These are phyloP conservation scores for Spinibarbus caldwelli DNA, from an alignment of 2,797 vertebrate genomes.

Conservation along the genomic window DNA sequence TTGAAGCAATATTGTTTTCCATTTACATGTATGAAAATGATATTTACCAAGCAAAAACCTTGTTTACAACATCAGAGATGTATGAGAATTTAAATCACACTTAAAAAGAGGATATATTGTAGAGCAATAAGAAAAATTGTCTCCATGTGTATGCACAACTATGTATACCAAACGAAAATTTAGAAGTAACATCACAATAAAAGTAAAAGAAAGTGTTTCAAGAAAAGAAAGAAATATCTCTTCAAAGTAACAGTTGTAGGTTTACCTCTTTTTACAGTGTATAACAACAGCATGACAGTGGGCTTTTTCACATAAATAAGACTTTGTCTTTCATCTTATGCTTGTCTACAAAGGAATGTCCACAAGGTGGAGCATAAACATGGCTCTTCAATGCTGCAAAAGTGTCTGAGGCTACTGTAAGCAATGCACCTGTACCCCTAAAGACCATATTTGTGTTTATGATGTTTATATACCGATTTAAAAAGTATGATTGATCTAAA, in stretches of 20 bases:
- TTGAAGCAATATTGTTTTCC: too few relatives aligned
- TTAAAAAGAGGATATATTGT: neutral
- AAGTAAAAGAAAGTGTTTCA: neutral
- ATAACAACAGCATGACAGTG: neutral
- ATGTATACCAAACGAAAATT: neutral
- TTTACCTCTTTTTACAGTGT: neutral
- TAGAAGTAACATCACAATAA: neutral
- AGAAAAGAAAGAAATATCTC: neutral
- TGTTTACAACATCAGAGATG: neutral
- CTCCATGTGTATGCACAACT: neutral
- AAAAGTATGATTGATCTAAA: neutral
- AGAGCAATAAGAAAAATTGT: neutral
- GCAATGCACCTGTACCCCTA: slow-evolving; percentile 21
- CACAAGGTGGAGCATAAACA: slow-evolving; percentile 32
- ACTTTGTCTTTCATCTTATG: neutral
- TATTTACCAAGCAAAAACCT: neutral
- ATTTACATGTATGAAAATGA: neutral
- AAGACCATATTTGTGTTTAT: slow-evolving; percentile 1
- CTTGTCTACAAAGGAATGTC: slow-evolving; percentile 6
- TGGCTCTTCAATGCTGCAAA: slow-evolving; percentile 4
- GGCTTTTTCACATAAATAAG: neutral
- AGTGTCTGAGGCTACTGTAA: neutral
- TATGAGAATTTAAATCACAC: neutral
- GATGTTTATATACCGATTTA: neutral
- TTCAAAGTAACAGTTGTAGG: too few relatives aligned